phyloP scores from a whole-genome alignment of 2,888 invertebrate species.

The Pasiphila rectangulata region DNA sequence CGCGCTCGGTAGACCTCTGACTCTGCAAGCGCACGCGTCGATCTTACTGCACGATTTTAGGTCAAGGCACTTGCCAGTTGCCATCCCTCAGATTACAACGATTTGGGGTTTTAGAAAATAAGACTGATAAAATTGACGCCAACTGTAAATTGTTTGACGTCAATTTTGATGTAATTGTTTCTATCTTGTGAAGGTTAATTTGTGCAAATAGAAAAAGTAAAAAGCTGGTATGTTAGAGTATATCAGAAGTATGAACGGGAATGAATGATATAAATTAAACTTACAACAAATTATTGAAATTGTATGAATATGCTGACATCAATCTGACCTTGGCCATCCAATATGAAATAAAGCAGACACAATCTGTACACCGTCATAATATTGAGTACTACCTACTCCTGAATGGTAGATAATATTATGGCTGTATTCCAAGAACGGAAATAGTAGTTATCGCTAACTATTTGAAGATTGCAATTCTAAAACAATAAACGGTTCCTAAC shows the following conservation, averaged over 20 bases:
- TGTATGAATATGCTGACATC: constrained; percentile 11
- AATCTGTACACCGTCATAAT: constrained; percentile 11
- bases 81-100: constrained; percentile 67
- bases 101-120: constrained; percentile 37
- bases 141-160: background rate
- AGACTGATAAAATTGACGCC: background rate
- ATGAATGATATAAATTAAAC: background rate
- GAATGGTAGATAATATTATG: background rate
- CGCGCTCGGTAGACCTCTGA: constrained; percentile 47
- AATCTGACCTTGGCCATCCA: constrained; percentile 16
- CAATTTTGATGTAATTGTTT: background rate
- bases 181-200: too few species aligned
- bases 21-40: constrained; percentile 51
- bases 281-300: constrained; percentile 2
- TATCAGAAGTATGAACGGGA: too few species aligned
- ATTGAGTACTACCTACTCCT: constrained; percentile 1
- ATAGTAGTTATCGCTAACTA: background rate
- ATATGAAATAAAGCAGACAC: constrained; percentile 16
- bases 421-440: constrained; percentile 3
- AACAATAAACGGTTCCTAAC: background rate
- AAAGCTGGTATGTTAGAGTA: too few species aligned
- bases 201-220: too few species aligned
- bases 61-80: constrained; percentile 65
- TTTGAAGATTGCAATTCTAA: background rate
- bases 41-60: constrained; percentile 60